Evolutionary conservation across 2,888 invertebrate species (phyloP).

Genomic region (Caenorhabditis sp.): DNA sequence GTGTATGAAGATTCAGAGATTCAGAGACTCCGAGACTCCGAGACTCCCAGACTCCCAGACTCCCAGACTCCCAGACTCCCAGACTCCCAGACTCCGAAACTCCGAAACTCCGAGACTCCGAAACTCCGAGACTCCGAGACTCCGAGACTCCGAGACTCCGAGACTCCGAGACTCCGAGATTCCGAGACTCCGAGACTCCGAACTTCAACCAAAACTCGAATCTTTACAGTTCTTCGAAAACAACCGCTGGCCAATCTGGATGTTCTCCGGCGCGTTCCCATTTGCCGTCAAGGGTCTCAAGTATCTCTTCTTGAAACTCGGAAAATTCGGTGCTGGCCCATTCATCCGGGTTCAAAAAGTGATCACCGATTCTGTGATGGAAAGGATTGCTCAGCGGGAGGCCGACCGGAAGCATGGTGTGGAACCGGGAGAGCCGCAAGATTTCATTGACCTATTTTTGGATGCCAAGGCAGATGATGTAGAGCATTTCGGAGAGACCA

Average conservation of each 20-base stretch:
- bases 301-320: conserved; percentile 18
- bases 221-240: conserved; percentile 36
- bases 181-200: too few relatives aligned
- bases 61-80: too few relatives aligned
- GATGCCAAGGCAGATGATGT: conserved; percentile 70
- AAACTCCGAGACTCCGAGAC: too few relatives aligned
- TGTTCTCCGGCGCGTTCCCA: conserved; percentile 11
- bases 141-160: too few relatives aligned
- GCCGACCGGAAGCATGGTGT: conserved; percentile 42
- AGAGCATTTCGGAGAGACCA: conserved; percentile 14
- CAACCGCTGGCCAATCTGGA: conserved; percentile 16
- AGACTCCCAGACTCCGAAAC: too few relatives aligned
- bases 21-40: too few relatives aligned
- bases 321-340: conserved; percentile 16
- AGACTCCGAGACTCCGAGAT: too few relatives aligned
- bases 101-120: too few relatives aligned
- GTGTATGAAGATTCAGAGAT: too few relatives aligned
- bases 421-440: conserved; percentile 57
- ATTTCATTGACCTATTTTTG: conserved; percentile 77
- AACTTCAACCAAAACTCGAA: too few relatives aligned
- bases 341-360: conserved; percentile 5
- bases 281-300: conserved; percentile 1
- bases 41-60: too few relatives aligned
- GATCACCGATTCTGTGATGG: conserved; percentile 32
- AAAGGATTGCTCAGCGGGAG: conserved; percentile 58